These are phyloP conservation scores for Dioctria linearis DNA, from an alignment of 2,888 invertebrate genomes.

Conservation along the genomic window DNA sequence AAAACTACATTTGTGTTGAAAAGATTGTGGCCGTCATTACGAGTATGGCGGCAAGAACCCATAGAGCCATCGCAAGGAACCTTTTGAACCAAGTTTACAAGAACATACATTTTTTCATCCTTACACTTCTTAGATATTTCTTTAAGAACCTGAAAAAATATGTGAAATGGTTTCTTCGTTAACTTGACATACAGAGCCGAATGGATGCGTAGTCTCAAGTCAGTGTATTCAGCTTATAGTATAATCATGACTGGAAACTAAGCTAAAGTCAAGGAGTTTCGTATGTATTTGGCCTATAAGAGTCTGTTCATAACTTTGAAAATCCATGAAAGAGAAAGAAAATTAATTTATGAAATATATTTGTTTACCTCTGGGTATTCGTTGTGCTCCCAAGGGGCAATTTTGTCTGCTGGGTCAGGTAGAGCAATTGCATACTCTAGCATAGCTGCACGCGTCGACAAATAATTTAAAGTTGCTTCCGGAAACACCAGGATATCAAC, in stretches of 20 bases:
- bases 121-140: conserved; percentile 54
- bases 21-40: conserved; percentile 64
- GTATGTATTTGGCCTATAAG: no score
- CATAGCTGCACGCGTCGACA: conserved; percentile 12
- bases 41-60: conserved; percentile 12
- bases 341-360: no score
- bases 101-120: conserved; percentile 75
- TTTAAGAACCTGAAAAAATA: conserved; percentile 51
- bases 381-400: conserved; percentile 62
- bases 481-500: conserved; percentile 87
- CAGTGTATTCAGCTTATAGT: no score
- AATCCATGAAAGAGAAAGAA: not conserved
- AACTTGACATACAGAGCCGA: no score
- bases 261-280: no score
- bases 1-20: conserved; percentile 88
- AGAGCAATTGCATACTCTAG: conserved; percentile 35
- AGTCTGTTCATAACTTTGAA: no score
- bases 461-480: conserved; percentile 74
- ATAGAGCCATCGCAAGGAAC: conserved; percentile 71
- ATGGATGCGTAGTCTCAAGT: no score
- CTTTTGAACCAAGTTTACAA: conserved; percentile 80
- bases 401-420: conserved; percentile 61
- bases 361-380: conserved; percentile 61
- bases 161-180: no score
- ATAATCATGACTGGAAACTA: no score